phyloP scores from a whole-genome alignment of 1,140 invertebrate genomes.

The Aphaenogaster floridana region DNA sequence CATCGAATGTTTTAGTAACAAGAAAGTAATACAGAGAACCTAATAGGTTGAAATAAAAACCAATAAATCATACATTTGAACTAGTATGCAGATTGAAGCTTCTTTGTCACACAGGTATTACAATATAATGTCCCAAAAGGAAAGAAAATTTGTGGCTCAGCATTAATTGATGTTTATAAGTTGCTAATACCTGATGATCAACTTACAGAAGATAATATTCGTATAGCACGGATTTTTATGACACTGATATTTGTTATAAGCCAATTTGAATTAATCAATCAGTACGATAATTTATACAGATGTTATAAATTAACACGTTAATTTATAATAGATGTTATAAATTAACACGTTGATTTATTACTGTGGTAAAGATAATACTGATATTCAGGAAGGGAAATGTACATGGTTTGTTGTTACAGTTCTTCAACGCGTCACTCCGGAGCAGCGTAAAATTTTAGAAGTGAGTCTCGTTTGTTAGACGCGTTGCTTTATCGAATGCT shows the following conservation, averaged over 20 bases:
- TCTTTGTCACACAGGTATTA: conserved; percentile 87
- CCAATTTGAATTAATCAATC: conserved; percentile 19
- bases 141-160: conserved; percentile 93
- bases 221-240: conserved; percentile 90
- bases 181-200: conserved; percentile 89
- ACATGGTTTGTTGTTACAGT: conserved; percentile 98
- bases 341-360: too few species aligned
- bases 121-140: conserved; percentile 94
- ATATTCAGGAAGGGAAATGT: conserved; percentile 88
- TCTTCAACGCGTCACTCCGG: conserved; percentile 91
- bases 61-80: not conserved
- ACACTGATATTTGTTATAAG: not conserved
- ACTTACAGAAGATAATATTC: conserved; percentile 92
- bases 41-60: not conserved
- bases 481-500: not conserved
- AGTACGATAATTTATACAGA: too few species aligned
- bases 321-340: too few species aligned
- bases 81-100: not conserved
- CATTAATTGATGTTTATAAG: conserved; percentile 93
- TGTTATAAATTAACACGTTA: too few species aligned
- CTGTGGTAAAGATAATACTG: too few species aligned
- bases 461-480: conserved; percentile 74
- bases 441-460: conserved; percentile 92
- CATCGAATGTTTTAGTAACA: too few species aligned
- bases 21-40: too few species aligned